Percentiles rank a stretch among this genome's conserved stretches.
Conservation (phyloP, 1,140 invertebrate genomes). For the Planococcus citri region DNA sequence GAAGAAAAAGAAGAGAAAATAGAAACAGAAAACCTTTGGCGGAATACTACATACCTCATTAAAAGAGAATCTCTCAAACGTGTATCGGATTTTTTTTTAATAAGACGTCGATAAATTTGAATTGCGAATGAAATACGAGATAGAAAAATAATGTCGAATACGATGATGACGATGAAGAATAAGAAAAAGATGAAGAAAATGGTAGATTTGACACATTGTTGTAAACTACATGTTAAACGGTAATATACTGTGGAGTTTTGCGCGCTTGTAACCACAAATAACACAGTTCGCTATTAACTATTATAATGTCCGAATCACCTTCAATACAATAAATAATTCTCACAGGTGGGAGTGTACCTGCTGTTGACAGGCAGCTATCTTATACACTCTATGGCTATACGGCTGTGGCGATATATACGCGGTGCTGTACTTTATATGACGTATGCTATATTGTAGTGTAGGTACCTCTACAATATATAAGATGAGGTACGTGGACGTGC, state of each 20-base stretch:
- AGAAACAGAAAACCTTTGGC: background rate
- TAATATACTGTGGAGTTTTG: conserved; percentile 17
- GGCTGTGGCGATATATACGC: too few relatives aligned
- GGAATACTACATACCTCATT: background rate
- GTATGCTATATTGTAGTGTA: too few relatives aligned
- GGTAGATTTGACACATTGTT: conserved; percentile 15
- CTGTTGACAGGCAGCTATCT: background rate
- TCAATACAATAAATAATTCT: conserved; percentile 16
- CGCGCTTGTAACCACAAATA: conserved; percentile 5
- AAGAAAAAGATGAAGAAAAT: background rate
- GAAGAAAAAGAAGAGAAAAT: background rate
- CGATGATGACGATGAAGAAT: too few relatives aligned
- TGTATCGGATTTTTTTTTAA: background rate
- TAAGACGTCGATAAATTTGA: background rate
- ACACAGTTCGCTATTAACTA: conserved; percentile 10
- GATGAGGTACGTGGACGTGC: too few relatives aligned
- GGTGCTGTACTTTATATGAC: too few relatives aligned
- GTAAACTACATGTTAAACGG: conserved; percentile 5
- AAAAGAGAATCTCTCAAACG: background rate
- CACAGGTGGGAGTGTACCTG: conserved; percentile 16
- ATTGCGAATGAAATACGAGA: background rate
- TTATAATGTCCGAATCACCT: conserved; percentile 16
- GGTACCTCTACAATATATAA: too few relatives aligned
- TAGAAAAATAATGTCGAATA: background rate
- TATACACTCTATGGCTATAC: too few relatives aligned